Percentiles rank a stretch among this genome's conserved stretches.
Evolutionary conservation across 2,113 vertebrate genomes (phyloP).

Genomic region (Typhlomys cinereus): DNA sequence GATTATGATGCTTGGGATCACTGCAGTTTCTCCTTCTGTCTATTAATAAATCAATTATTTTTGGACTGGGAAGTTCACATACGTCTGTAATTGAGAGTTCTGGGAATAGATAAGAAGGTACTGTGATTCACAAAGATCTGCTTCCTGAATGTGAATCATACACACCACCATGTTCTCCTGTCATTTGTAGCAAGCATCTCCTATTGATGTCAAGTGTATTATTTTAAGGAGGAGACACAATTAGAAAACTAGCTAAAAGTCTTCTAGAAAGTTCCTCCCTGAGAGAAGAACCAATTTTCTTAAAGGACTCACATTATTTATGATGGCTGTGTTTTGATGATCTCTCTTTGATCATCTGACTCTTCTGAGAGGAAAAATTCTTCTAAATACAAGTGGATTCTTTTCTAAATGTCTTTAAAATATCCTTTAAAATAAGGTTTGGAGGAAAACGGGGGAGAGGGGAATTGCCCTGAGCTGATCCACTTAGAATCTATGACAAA

Average conservation of each 20-base stretch:
- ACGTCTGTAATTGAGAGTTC: constrained; percentile 34
- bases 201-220: not conserved
- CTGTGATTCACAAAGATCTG: constrained; percentile 1
- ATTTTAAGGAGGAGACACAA: not conserved
- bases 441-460: no score
- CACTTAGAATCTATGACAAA: no score
- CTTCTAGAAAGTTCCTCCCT: not conserved
- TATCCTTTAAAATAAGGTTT: no score
- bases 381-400: not conserved
- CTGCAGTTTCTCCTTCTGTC: not conserved
- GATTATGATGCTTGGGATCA: not conserved
- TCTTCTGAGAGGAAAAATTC: not conserved
- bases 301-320: not conserved
- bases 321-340: not conserved
- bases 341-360: not conserved
- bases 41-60: constrained; percentile 52
- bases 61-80: not conserved
- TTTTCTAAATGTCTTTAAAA: constrained; percentile 7
- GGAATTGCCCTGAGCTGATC: no score
- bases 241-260: constrained; percentile 21
- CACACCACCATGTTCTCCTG: not conserved
- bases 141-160: not conserved
- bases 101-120: not conserved
- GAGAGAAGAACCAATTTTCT: constrained; percentile 14
- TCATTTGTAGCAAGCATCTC: not conserved